Evolutionary conservation across 2,888 invertebrate species (phyloP).

Genomic region (Eucera pruinosa): DNA sequence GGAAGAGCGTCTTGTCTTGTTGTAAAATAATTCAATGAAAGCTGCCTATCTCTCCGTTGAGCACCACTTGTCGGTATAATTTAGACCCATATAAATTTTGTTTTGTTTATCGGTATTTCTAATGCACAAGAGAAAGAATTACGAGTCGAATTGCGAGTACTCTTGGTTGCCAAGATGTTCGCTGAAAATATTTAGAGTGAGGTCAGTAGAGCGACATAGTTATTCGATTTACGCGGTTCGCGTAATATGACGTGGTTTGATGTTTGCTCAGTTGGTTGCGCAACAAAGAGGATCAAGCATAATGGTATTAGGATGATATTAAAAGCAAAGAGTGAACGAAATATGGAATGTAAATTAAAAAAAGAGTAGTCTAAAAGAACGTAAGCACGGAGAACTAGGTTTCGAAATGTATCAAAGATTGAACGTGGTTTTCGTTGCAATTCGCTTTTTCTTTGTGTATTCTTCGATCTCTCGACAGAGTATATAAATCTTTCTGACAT

Average conservation of each 20-base stretch:
- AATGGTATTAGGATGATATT: background rate
- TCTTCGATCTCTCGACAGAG: conserved; percentile 1
- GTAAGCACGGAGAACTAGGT: background rate
- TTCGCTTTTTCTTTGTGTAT: background rate
- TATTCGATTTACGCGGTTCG: conserved; percentile 15
- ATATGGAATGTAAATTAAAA: too few species aligned
- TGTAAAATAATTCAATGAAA: too few species aligned
- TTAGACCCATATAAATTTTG: background rate
- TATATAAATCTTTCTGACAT: conserved; percentile 1
- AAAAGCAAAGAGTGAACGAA: background rate
- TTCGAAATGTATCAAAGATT: background rate
- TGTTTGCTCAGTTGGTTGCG: background rate
- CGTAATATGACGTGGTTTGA: background rate
- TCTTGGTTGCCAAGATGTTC: background rate
- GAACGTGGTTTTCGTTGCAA: conserved; percentile 1
- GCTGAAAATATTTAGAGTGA: conserved; percentile 3
- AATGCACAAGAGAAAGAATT: background rate
- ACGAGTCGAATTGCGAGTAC: background rate
- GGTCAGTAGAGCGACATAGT: background rate
- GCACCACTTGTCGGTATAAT: background rate
- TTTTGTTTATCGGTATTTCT: background rate
- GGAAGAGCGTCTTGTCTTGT: background rate
- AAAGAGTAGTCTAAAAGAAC: background rate
- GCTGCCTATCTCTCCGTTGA: background rate
- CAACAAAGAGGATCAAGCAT: background rate